Evolutionary conservation across 2,113 vertebrate genomes (phyloP).

Genomic region (Xenopus tropicalis): UCB_Xtro_10.0 CM004446.2:91311501-91312000

Average conservation of each 20-base stretch:
- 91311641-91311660: conserved; percentile 61
- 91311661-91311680: conserved; percentile 72
- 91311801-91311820: neutral
- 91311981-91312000: too few relatives aligned
- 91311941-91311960: too few relatives aligned
- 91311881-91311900: too few relatives aligned
- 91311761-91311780: conserved; percentile 3
- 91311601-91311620: conserved; percentile 34
- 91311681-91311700: conserved; percentile 70
- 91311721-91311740: conserved; percentile 76
- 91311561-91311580: neutral
- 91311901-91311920: too few relatives aligned
- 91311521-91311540: neutral
- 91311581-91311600: neutral
- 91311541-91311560: neutral
- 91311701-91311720: conserved; percentile 83
- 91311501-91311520: neutral
- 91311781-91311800: neutral
- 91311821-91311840: too few relatives aligned
- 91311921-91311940: too few relatives aligned
- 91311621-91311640: conserved; percentile 55
- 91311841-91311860: too few relatives aligned
- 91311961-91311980: too few relatives aligned
- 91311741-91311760: conserved; percentile 28
- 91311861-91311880: too few relatives aligned